Evolutionary conservation across 2,113 vertebrate species (phyloP).

Genomic region (Xyrauchen texanus): DNA sequence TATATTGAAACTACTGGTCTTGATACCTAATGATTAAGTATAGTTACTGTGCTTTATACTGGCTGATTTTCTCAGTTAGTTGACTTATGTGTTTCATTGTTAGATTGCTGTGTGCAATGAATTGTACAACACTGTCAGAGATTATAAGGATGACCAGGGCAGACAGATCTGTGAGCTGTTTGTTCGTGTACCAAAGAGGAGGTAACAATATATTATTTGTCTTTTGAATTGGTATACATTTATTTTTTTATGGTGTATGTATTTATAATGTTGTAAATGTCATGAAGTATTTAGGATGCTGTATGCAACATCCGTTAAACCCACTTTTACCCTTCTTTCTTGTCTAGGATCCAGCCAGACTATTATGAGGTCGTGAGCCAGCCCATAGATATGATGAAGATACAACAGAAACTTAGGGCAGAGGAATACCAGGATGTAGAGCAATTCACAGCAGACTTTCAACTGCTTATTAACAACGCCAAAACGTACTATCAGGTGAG

Average conservation of each 20-base stretch:
- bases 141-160: constrained; percentile 94
- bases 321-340: background rate
- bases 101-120: constrained; percentile 98
- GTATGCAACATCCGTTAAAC: background rate
- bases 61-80: background rate
- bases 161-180: constrained; percentile 93
- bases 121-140: constrained; percentile 92
- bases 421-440: constrained; percentile 95
- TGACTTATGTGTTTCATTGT: background rate
- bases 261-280: too few relatives aligned
- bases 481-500: constrained; percentile 94
- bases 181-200: constrained; percentile 92
- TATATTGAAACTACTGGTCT: too few relatives aligned
- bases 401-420: constrained; percentile 95
- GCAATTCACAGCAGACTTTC: constrained; percentile 91
- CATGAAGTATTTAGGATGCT: background rate
- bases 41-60: too few relatives aligned
- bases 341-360: constrained; percentile 89
- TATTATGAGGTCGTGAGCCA: constrained; percentile 97
- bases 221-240: too few relatives aligned
- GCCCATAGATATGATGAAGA: constrained; percentile 97
- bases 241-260: too few relatives aligned
- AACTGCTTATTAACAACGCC: constrained; percentile 95
- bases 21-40: too few relatives aligned
- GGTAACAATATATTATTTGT: constrained; percentile 68